Conservation (phyloP, 64 coral and sea anemone species). For the Stichodactyla helianthus region DNA sequence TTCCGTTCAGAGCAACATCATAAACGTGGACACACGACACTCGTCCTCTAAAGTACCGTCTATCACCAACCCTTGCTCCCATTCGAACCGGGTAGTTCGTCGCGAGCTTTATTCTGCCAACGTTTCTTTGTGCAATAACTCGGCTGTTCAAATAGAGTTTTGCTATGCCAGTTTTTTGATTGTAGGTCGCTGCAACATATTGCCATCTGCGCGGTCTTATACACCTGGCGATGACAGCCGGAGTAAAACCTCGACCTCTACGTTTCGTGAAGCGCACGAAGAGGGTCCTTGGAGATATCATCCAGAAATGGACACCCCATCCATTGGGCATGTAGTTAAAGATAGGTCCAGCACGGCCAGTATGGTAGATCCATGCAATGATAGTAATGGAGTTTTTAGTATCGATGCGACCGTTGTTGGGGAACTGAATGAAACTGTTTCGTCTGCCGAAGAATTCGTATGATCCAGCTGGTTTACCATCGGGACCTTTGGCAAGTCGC, state of each 20-base stretch:
- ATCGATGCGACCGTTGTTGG: slow-evolving; percentile 45
- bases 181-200: slow-evolving; percentile 64
- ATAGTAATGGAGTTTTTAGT: slow-evolving; percentile 66
- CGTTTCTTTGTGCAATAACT: slow-evolving; percentile 49
- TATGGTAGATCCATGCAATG: slow-evolving; percentile 65
- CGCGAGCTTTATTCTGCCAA: slow-evolving; percentile 47
- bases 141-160: slow-evolving; percentile 61
- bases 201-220: slow-evolving; percentile 65
- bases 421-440: slow-evolving; percentile 68
- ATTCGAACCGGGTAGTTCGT: slow-evolving; percentile 64
- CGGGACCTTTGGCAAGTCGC: slow-evolving; percentile 53
- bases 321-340: slow-evolving; percentile 64
- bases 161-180: slow-evolving; percentile 44
- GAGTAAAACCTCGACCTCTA: slow-evolving; percentile 12
- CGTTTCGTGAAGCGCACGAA: slow-evolving; percentile 42
- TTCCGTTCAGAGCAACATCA: slow-evolving; percentile 48
- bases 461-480: slow-evolving; percentile 53
- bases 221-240: slow-evolving; percentile 14
- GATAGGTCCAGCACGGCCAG: slow-evolving; percentile 51
- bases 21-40: slow-evolving; percentile 78
- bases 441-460: slow-evolving; percentile 63
- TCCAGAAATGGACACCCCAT: slow-evolving; percentile 69
- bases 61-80: slow-evolving; percentile 22
- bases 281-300: slow-evolving; percentile 41
- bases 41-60: slow-evolving; percentile 57